Conservation (phyloP, 1,140 invertebrate species). For the Uloborus diversus region DNA sequence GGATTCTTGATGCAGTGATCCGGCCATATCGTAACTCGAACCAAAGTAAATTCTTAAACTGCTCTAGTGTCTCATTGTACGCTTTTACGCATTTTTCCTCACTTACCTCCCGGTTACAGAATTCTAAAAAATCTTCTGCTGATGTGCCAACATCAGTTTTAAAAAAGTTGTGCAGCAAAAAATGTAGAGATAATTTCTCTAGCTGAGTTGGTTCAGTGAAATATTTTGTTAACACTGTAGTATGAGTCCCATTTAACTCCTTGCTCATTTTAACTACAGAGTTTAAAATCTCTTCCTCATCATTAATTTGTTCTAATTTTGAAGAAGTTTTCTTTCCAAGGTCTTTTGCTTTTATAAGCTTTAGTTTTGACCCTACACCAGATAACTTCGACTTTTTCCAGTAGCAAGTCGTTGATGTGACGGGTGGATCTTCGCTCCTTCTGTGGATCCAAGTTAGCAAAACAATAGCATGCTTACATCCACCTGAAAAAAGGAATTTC, state of each 20-base stretch:
- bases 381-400: constrained; percentile 5
- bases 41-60: neutral
- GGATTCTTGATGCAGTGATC: neutral
- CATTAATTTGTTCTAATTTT: too few relatives aligned
- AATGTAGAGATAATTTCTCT: too few relatives aligned
- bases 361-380: neutral
- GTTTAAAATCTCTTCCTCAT: too few relatives aligned
- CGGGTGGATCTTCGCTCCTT: constrained; percentile 8
- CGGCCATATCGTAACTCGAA: neutral
- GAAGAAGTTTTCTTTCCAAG: neutral
- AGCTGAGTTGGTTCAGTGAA: too few relatives aligned
- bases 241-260: too few relatives aligned
- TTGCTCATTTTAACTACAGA: too few relatives aligned
- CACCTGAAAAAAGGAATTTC: neutral
- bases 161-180: too few relatives aligned
- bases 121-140: neutral
- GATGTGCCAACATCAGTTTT: neutral
- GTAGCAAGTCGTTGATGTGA: neutral
- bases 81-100: neutral
- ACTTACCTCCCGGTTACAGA: neutral
- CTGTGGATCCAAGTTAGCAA: constrained; percentile 6
- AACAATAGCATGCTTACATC: neutral
- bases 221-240: too few relatives aligned
- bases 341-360: constrained; percentile 2
- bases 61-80: neutral